Evolutionary conservation across 2,113 vertebrate genomes (phyloP).

Genomic region (Holacanthus passer): DNA sequence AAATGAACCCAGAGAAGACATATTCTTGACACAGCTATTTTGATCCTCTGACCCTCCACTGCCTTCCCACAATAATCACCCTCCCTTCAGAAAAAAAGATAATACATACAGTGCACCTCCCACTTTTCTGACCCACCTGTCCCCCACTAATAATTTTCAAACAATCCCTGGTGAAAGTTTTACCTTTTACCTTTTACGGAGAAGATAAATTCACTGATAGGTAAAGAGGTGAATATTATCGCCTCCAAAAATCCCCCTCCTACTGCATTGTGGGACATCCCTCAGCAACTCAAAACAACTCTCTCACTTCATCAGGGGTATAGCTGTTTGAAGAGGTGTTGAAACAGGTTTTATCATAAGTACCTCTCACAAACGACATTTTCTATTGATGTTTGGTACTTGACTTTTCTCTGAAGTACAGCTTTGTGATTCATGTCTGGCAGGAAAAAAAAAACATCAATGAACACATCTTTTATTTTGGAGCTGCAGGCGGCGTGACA

Average conservation of each 20-base stretch:
- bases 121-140: background rate
- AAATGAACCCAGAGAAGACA: background rate
- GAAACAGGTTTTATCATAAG: constrained; percentile 49
- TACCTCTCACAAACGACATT: constrained; percentile 32
- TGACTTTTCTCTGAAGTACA: constrained; percentile 49
- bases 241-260: background rate
- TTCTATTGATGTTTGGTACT: constrained; percentile 41
- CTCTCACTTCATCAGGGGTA: constrained; percentile 37
- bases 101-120: background rate
- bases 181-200: background rate
- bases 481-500: constrained; percentile 35
- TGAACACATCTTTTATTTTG: constrained; percentile 40
- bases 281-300: constrained; percentile 20
- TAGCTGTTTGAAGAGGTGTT: constrained; percentile 45
- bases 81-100: background rate
- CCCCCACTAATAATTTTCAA: background rate
- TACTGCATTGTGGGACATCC: constrained; percentile 15
- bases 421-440: constrained; percentile 52
- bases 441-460: constrained; percentile 39
- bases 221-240: constrained; percentile 14
- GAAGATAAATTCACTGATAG: background rate
- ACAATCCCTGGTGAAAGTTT: background rate
- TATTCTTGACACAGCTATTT: background rate
- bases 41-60: background rate
- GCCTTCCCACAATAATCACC: background rate